A percentile compares a stretch with the other conserved stretches of the same genome.
phyloP scores from a whole-genome alignment of 2,888 invertebrate species.

The Caenorhabditis zanzibari region DNA sequence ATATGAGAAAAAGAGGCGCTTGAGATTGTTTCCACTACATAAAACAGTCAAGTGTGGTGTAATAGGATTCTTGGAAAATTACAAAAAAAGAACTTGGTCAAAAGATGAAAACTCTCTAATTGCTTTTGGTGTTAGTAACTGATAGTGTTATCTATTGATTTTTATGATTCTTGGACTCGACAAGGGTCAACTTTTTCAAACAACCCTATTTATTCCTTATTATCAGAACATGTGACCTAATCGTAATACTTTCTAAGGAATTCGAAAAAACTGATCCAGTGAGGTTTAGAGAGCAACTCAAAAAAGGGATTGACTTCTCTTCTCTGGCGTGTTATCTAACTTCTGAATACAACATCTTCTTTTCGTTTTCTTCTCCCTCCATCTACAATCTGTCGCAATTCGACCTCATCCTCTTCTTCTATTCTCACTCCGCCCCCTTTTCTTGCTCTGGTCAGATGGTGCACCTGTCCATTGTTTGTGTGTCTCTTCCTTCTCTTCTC shows the following conservation, averaged over 20 bases:
- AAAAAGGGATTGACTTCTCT: neutral
- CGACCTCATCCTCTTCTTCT: conserved; percentile 18
- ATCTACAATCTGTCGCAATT: conserved; percentile 49
- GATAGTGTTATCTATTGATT: conserved; percentile 36
- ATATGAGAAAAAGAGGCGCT: neutral
- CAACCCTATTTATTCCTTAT: neutral
- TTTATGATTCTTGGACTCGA: conserved; percentile 13
- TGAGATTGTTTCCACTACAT: conserved; percentile 35
- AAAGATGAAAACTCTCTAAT: conserved; percentile 9
- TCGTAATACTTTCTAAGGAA: neutral
- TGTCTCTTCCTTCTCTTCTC: neutral
- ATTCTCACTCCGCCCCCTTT: conserved; percentile 14
- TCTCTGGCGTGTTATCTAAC: no score
- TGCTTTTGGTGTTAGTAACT: conserved; percentile 15
- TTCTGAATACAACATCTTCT: conserved; percentile 3
- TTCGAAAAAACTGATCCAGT: neutral
- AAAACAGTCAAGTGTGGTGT: conserved; percentile 26
- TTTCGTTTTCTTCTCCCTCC: neutral
- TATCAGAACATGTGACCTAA: neutral
- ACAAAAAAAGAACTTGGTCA: neutral
- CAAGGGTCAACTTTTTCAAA: neutral
- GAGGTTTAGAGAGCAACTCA: neutral
- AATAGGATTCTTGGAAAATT: neutral
- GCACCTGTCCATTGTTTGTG: conserved; percentile 62
- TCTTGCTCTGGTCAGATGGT: conserved; percentile 44